Base-by-base conservation (phyloP, 2,797 vertebrate species). In the Neosilurus hyrtlii region DNA sequence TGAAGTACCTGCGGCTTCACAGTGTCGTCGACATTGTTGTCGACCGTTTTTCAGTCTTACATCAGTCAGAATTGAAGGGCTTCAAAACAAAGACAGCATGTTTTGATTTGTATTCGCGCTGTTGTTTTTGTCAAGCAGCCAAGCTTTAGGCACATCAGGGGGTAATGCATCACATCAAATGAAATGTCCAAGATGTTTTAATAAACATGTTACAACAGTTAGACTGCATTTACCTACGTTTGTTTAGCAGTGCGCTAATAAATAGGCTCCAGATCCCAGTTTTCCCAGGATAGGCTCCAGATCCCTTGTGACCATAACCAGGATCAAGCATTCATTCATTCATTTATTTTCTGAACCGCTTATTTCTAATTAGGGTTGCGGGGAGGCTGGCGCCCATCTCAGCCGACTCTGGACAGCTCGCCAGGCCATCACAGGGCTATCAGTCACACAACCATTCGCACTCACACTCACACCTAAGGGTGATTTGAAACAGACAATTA, bases 171-270 rank as follows among this genome's bases (percentile, higher is more conserved):
- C 90, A 90, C 89, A 91, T 93, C 92, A 92, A 62, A 56, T 84
- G 71, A 91, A 92, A 92, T 88, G 86, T 93, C 91, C 89, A 89
- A 89, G 89, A 92, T 92, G 90, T 93, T 93, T 92, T 90, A 88
- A 90, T 94, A 94, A 94, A 93, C 92, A 93, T 89, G 87, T 91
- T 91, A 86, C 86, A 88, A 89, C 89, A 88, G 91, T 88, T 90
- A 92, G 89, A 92, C 90, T 92, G 91, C 89, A 92, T 92, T 90
- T 91, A 86, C 89, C 90, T 89, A 88, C 92, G 89, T 94, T 93
- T 94, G 92, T 94, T 95, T 93, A 93, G 93, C 92, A 92, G 91
- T 90, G 89, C 89, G 90, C 91, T 88, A 92, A 93, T 93, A 93
- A 94, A 94, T 93, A 92, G 91, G 90, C 90, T n/a, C n/a, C n/a